Evolutionary conservation across 2,113 vertebrate species (phyloP).

Genomic region (Cercocebus atys): DNA sequence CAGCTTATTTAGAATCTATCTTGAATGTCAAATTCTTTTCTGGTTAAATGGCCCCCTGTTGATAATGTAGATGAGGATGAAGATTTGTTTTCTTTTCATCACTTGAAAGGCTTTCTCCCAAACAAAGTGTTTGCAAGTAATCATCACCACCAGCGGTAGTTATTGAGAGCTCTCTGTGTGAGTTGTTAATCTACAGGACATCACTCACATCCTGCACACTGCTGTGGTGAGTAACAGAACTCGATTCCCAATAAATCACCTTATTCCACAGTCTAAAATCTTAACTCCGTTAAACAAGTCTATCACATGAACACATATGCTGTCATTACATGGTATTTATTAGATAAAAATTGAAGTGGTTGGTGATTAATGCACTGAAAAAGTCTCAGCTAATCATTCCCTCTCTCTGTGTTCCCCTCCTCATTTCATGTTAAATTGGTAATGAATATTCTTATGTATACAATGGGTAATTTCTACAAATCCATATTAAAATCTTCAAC

Average conservation of each 20-base stretch:
- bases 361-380: not conserved
- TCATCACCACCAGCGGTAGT: not conserved
- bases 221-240: not conserved
- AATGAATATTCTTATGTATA: not conserved
- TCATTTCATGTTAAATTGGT: not conserved
- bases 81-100: not conserved
- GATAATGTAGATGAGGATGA: not conserved
- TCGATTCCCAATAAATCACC: not conserved
- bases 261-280: not conserved
- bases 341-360: slow-evolving; percentile 16
- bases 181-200: not conserved
- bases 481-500: not conserved
- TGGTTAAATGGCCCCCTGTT: not conserved
- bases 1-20: not conserved
- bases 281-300: not conserved
- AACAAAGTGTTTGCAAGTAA: not conserved
- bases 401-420: not conserved
- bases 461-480: not conserved
- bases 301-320: not conserved
- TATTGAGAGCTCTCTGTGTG: not conserved
- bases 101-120: not conserved
- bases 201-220: not conserved
- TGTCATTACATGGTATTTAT: not conserved
- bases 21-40: not conserved
- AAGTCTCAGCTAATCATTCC: not conserved